Base-by-base conservation (phyloP, 2,797 vertebrate species). In the Pseudomugil tenellus region DNA sequence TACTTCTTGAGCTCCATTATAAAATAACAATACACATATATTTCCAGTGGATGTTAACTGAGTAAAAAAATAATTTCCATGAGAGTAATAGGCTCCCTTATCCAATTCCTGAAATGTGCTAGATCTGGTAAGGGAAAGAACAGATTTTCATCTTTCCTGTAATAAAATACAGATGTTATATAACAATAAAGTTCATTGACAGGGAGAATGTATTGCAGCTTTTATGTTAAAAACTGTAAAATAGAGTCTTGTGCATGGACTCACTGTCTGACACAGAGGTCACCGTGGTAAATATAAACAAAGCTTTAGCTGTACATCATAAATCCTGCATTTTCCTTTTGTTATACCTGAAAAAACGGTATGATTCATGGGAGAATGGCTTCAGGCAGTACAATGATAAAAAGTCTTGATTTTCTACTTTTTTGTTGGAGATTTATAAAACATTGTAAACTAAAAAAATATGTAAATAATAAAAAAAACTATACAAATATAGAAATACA, bases 111-210 rank as follows among this genome's bases (percentile, higher is more conserved):
- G 26, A 53, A 53, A 53, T 26, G 25, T 16, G 6, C 25, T 26
- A 12, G 25, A 1, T 53, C 5, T 53, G 51, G 26, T 28, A 1
- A 46, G 2, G 41, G 41, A 46, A 46, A 17, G 41, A 10, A 43
- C 25, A 35, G 43, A 52, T 57, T 7, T n/a, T 28, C 28, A 28
- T 26, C 39, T 6, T 29, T 48, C 3, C 28, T 14, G 46, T 54
- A 53, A 35, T 52, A 74, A 55, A 77, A 79, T 1, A 11, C 59
- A 63, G 16, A 17, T 29, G 51, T 59, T 55, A 69, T 70, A n/a
- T n/a, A n/a, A n/a, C 55, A 64, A 63, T 83, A 55, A 58, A 62
- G 25, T 16, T 58, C 19, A 81, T 26, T 41, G 74, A 64, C 39
- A 68, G 49, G 39, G 21, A 70, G 28, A 65, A 62, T 54, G 32